These are phyloP conservation scores for Nasonia vitripennis DNA, from an alignment of 1,140 invertebrate genomes.

Conservation along the genomic window DNA sequence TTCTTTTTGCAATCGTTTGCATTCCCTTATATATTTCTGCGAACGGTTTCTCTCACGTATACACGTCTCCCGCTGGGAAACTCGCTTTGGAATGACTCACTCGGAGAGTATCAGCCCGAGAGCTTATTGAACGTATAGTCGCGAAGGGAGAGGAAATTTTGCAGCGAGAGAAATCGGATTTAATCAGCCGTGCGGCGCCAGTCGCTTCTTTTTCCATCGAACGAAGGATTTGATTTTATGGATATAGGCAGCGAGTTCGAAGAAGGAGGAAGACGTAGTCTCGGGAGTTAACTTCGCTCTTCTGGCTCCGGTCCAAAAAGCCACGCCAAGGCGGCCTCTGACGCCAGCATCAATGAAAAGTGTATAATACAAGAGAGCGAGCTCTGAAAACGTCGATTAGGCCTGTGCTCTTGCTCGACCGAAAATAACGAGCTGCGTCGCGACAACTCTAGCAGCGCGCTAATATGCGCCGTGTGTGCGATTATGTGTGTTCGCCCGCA, in stretches of 20 bases:
- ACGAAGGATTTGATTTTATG: conserved; percentile 12
- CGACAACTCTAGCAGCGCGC: background rate
- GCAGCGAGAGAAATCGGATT: too few relatives aligned
- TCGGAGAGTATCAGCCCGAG: too few relatives aligned
- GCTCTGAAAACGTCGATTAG: background rate
- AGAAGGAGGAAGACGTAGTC: conserved; percentile 16
- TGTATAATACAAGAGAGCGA: background rate
- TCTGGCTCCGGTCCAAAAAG: conserved; percentile 4
- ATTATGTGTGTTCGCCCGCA: too few relatives aligned
- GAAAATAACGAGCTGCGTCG: background rate
- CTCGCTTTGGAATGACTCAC: too few relatives aligned
- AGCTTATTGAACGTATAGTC: too few relatives aligned
- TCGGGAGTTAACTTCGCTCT: conserved; percentile 9
- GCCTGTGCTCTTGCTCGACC: background rate
- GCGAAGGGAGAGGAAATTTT: too few relatives aligned
- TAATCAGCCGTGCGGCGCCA: background rate
- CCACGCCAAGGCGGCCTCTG: conserved; percentile 21
- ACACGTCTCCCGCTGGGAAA: too few relatives aligned
- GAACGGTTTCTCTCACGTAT: too few relatives aligned
- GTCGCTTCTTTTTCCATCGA: background rate
- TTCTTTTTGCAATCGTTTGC: background rate
- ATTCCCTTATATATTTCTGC: too few relatives aligned
- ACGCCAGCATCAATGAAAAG: conserved; percentile 39
- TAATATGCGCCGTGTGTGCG: too few relatives aligned
- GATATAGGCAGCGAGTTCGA: background rate